A percentile compares a stretch with the other conserved stretches of the same genome.
These are phyloP conservation scores for Thripadectes ignobilis DNA, from an alignment of 2,797 vertebrate genomes.

Conservation along the genomic window DNA sequence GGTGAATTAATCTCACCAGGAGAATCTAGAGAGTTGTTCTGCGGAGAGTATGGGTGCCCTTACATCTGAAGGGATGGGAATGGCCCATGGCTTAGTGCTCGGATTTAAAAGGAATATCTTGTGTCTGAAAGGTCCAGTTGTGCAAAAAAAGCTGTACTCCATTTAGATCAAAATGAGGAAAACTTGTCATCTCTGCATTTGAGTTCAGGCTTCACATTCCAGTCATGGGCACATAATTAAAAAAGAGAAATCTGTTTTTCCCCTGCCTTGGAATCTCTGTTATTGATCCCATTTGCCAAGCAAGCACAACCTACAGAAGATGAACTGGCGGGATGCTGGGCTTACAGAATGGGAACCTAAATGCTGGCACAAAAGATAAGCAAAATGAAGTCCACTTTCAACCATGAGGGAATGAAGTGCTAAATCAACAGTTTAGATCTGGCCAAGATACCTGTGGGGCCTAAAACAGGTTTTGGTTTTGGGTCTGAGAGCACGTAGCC, in stretches of 20 bases:
- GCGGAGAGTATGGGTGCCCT: background rate
- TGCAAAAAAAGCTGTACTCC: background rate
- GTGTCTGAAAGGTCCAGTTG: background rate
- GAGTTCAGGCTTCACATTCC: background rate
- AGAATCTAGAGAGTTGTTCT: background rate
- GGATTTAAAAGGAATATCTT: background rate
- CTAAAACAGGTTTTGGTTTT: background rate
- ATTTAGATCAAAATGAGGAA: background rate
- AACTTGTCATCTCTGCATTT: background rate
- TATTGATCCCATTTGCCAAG: background rate
- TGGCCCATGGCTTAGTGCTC: background rate
- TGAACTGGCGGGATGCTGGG: background rate
- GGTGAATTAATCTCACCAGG: background rate
- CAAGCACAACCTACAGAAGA: background rate
- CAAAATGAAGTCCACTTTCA: background rate
- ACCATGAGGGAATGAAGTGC: accelerated
- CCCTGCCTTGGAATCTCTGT: background rate
- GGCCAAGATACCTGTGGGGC: background rate
- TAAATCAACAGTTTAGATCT: background rate
- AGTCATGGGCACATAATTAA: background rate
- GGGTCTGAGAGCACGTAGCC: background rate
- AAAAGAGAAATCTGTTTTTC: background rate
- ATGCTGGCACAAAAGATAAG: background rate
- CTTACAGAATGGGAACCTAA: background rate
- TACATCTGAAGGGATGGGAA: background rate